phyloP scores from a whole-genome alignment of 2,888 invertebrate species.

The Cryptocephalus moraei region DNA sequence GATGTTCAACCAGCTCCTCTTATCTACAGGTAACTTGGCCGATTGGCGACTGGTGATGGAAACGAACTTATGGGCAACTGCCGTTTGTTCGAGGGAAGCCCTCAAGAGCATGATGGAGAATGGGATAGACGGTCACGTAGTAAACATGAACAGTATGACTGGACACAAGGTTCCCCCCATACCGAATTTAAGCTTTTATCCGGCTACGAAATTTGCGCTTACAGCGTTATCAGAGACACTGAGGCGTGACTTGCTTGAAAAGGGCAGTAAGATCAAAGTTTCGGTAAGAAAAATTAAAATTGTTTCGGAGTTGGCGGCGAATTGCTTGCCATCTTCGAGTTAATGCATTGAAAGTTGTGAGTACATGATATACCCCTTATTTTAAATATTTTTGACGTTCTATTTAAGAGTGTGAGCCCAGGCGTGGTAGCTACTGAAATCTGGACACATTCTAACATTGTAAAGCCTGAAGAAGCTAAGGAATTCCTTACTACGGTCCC shows the following conservation, averaged over 20 bases:
- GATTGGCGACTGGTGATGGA: constrained; percentile 15
- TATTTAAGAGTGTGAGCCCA: constrained; percentile 18
- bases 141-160: constrained; percentile 7
- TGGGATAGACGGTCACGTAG: constrained; percentile 6
- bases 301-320: neutral
- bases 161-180: constrained; percentile 3
- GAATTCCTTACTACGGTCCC: neutral
- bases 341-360: too few species aligned
- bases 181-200: constrained; percentile 1
- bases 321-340: too few species aligned
- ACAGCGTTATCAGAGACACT: constrained; percentile 3
- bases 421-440: constrained; percentile 16
- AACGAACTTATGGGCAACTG: constrained; percentile 10
- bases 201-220: constrained; percentile 2
- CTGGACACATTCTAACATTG: neutral
- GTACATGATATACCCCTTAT: too few species aligned
- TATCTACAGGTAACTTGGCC: constrained; percentile 10
- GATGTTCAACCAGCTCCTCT: neutral
- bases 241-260: neutral
- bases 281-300: constrained; percentile 1
- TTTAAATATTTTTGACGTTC: neutral
- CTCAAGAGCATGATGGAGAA: constrained; percentile 3
- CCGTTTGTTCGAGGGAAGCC: constrained; percentile 7
- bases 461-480: neutral
- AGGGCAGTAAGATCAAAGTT: constrained; percentile 3